These are phyloP conservation scores for Vulpes lagopus DNA, from an alignment of 2,113 vertebrate genomes.

Conservation along the genomic window DNA sequence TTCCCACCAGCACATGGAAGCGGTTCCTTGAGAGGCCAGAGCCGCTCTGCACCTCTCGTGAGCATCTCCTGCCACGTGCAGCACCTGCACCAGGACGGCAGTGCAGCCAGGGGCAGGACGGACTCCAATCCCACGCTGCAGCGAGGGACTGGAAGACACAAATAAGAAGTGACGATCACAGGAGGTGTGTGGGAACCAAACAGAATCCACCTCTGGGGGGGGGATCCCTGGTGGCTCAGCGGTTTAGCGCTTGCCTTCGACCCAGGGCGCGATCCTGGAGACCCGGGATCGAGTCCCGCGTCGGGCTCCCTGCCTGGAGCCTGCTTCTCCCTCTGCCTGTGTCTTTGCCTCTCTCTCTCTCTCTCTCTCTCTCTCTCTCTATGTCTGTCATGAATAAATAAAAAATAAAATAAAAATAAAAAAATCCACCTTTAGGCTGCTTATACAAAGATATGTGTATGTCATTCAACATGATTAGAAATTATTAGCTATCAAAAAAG, in stretches of 20 bases:
- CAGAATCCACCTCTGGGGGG: neutral
- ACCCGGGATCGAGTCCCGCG: no score
- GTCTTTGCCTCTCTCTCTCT: no score
- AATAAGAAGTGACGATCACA: neutral
- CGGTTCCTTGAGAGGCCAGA: neutral
- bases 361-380: no score
- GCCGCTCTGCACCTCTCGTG: neutral
- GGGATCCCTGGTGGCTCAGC: no score
- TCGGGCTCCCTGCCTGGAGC: no score
- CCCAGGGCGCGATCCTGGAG: no score
- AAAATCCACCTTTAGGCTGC: neutral
- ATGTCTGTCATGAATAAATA: no score
- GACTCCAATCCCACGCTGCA: neutral
- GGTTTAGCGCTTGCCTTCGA: no score
- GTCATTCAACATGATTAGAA: neutral
- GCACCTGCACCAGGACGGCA: neutral
- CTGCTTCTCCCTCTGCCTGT: no score
- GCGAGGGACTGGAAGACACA: neutral
- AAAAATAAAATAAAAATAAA: no score
- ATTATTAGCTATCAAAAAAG: neutral
- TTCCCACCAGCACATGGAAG: neutral
- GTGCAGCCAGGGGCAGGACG: neutral
- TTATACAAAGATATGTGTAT: neutral
- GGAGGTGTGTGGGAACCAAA: neutral
- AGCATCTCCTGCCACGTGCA: neutral